Conservation (phyloP, 1,140 invertebrate genomes). For the Lasioglossum albipes region DNA sequence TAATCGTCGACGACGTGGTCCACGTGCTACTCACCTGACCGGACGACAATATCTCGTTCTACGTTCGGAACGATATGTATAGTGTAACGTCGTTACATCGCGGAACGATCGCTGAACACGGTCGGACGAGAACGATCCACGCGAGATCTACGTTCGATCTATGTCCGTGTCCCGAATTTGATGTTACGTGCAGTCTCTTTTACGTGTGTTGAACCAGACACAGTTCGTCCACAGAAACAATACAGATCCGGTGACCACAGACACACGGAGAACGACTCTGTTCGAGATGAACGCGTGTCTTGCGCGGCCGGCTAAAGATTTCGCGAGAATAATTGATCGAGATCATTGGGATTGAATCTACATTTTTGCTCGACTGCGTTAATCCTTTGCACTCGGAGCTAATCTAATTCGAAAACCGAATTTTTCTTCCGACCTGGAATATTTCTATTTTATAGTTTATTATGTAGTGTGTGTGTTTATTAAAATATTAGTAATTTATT, state of each 20-base stretch:
- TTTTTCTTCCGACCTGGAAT: too few species aligned
- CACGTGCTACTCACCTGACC: conserved; percentile 34
- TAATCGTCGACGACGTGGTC: conserved; percentile 8
- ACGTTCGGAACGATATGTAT: too few species aligned
- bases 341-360: too few species aligned
- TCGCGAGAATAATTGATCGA: conserved; percentile 11
- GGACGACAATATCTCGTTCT: conserved; percentile 27
- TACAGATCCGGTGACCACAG: conserved; percentile 4
- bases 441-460: too few species aligned
- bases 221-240: conserved; percentile 28
- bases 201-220: conserved; percentile 45
- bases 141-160: not conserved
- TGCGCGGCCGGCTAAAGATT: conserved; percentile 36
- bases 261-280: not conserved
- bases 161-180: conserved; percentile 72
- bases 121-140: not conserved
- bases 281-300: conserved; percentile 31
- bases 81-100: conserved; percentile 1
- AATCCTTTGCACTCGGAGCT: too few species aligned
- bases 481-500: too few species aligned
- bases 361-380: too few species aligned
- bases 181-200: conserved; percentile 72
- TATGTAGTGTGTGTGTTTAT: too few species aligned
- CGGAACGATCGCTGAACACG: conserved; percentile 13
- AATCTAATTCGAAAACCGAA: too few species aligned